These are phyloP conservation scores for Lasioglossum vierecki DNA, from an alignment of 2,888 invertebrate species.

Conservation along the genomic window DNA sequence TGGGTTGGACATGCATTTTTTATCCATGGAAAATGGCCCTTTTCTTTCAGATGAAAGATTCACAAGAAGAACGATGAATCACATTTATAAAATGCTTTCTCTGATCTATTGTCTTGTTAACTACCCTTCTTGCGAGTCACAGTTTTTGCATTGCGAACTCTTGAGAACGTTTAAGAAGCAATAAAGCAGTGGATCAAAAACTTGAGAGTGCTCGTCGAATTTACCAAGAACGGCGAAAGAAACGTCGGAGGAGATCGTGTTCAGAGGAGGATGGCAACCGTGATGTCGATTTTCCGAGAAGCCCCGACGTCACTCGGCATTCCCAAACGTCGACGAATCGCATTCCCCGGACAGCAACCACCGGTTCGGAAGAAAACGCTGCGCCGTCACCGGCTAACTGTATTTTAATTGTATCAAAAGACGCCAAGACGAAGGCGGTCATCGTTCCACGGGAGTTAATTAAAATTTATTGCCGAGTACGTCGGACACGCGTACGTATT, in stretches of 20 bases:
- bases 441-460: conserved; percentile 47
- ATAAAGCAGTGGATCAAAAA: neutral
- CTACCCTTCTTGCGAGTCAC: neutral
- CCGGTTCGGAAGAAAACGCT: conserved; percentile 34
- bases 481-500: conserved; percentile 30
- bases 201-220: neutral
- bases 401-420: conserved; percentile 45
- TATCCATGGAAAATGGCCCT: neutral
- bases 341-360: conserved; percentile 1
- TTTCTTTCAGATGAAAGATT: neutral
- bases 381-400: conserved; percentile 34
- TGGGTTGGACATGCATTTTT: neutral
- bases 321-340: conserved; percentile 18
- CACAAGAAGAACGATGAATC: neutral
- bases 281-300: conserved; percentile 9
- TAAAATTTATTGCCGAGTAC: conserved; percentile 53
- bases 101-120: neutral
- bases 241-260: neutral
- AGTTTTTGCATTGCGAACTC: neutral
- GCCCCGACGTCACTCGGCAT: conserved; percentile 1
- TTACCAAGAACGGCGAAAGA: neutral
- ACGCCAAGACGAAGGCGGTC: conserved; percentile 25
- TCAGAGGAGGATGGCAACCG: neutral
- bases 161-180: neutral
- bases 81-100: neutral